Conservation (phyloP, 2,888 invertebrate genomes). For the Agonum fuliginosum region DNA sequence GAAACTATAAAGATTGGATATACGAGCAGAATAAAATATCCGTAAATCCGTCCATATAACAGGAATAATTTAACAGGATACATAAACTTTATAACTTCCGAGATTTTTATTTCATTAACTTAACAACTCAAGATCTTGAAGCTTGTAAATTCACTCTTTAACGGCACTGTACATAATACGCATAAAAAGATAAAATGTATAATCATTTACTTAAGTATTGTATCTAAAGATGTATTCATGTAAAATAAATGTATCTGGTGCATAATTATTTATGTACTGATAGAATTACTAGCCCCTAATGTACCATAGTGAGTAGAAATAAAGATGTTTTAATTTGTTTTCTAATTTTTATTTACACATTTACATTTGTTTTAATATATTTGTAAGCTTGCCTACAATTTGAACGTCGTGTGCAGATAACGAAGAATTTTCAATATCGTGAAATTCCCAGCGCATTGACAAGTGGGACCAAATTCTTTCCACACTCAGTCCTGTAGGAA, state of each 20-base stretch:
- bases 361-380: constrained; percentile 67
- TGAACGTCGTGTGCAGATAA: constrained; percentile 61
- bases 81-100: constrained; percentile 17
- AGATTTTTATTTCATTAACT: constrained; percentile 21
- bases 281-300: background rate
- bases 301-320: constrained; percentile 33
- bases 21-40: constrained; percentile 8
- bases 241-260: constrained; percentile 44
- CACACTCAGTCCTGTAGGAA: constrained; percentile 73
- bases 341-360: constrained; percentile 31
- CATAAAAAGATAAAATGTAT: constrained; percentile 7
- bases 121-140: too few species aligned
- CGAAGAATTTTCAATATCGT: constrained; percentile 67
- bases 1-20: constrained; percentile 28
- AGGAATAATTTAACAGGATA: constrained; percentile 9
- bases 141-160: constrained; percentile 31
- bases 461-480: constrained; percentile 74
- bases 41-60: constrained; percentile 44
- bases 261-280: constrained; percentile 43
- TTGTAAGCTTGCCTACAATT: constrained; percentile 67
- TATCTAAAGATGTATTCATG: constrained; percentile 32
- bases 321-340: constrained; percentile 39
- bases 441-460: constrained; percentile 74
- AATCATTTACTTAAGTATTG: constrained; percentile 15
- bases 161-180: constrained; percentile 33